These are phyloP conservation scores for Leptocoma aspasia DNA, from an alignment of 2,113 vertebrate species.

Conservation along the genomic window DNA sequence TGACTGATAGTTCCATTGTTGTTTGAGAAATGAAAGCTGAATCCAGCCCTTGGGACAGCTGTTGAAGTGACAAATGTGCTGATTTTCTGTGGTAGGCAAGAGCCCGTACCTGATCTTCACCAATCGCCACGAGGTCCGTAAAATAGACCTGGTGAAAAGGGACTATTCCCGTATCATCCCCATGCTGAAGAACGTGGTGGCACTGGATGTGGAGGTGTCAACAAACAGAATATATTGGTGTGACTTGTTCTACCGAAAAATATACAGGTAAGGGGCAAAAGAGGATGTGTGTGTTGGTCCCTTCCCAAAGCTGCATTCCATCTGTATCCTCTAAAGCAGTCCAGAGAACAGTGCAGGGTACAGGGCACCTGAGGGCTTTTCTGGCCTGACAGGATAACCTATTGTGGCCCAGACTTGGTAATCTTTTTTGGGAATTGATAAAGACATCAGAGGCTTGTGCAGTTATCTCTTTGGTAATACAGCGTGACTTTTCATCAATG, in stretches of 20 bases:
- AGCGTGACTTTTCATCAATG: neutral
- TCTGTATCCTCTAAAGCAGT: neutral
- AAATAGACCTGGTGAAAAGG: constrained; percentile 89
- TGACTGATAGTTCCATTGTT: neutral
- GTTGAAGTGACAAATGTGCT: neutral
- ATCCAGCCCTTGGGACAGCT: neutral
- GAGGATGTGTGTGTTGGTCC: neutral
- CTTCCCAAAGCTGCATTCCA: neutral
- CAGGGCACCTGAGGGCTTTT: neutral
- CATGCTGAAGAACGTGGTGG: constrained; percentile 94
- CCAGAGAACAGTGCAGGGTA: neutral
- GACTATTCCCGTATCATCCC: constrained; percentile 91
- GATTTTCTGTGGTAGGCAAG: constrained; percentile 73
- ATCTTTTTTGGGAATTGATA: neutral
- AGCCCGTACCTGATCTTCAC: constrained; percentile 95
- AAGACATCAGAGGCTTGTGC: neutral
- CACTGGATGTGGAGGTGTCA: constrained; percentile 91
- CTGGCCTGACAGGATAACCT: neutral
- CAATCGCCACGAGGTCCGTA: constrained; percentile 93
- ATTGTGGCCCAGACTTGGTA: neutral
- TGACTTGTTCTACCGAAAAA: constrained; percentile 93
- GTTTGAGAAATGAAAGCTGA: neutral
- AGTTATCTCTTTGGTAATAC: neutral
- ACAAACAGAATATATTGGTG: constrained; percentile 97
- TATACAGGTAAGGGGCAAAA: constrained; percentile 84